These are phyloP conservation scores for Bovichtus diacanthus DNA, from an alignment of 2,797 vertebrate species.

Conservation along the genomic window DNA sequence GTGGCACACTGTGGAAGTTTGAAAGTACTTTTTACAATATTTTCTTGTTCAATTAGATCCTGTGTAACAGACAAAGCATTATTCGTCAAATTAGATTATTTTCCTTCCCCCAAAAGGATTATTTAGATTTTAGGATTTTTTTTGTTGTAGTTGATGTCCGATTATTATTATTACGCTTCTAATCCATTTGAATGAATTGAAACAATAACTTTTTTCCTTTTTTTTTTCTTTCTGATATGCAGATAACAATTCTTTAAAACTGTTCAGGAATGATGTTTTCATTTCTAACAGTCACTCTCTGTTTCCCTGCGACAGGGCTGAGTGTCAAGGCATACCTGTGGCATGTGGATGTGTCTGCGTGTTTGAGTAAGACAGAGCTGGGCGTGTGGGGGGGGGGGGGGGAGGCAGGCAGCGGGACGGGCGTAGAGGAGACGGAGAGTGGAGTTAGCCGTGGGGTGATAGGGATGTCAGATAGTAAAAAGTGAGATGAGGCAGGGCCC, in stretches of 20 bases:
- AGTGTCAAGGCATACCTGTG: constrained; percentile 56
- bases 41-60: constrained; percentile 13
- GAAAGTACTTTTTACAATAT: constrained; percentile 26
- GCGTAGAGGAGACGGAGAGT: constrained; percentile 40
- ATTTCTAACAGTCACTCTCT: constrained; percentile 11
- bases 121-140: too few species aligned
- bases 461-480: constrained; percentile 84
- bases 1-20: constrained; percentile 42
- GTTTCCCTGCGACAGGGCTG: constrained; percentile 19
- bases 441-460: constrained; percentile 78
- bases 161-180: neutral
- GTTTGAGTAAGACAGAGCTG: constrained; percentile 29
- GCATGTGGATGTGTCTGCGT: constrained; percentile 51
- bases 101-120: neutral
- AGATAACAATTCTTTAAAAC: neutral
- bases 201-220: neutral
- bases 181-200: neutral
- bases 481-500: constrained; percentile 81
- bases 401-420: neutral
- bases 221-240: neutral
- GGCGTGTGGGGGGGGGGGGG: constrained; percentile 20
- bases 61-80: neutral
- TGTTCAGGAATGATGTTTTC: neutral
- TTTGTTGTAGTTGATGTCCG: neutral
- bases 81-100: neutral